These are phyloP conservation scores for Mionectes olivaceus DNA, from an alignment of 2,797 vertebrate genomes.

Conservation along the genomic window DNA sequence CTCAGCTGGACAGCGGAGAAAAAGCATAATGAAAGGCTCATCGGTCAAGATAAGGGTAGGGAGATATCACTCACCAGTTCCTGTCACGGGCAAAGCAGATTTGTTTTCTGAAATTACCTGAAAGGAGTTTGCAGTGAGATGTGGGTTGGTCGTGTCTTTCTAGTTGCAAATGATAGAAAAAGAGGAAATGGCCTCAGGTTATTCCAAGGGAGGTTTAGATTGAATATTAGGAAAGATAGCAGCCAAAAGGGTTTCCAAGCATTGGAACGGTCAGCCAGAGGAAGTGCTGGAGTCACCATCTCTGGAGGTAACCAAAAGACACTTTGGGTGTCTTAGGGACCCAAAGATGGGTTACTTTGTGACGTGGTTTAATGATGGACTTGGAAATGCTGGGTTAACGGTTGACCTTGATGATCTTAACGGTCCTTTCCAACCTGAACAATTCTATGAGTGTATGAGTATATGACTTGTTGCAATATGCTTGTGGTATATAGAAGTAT, in stretches of 20 bases:
- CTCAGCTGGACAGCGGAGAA: neutral
- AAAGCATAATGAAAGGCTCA: neutral
- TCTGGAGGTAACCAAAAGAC: rapidly evolving
- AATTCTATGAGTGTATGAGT: neutral
- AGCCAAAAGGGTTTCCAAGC: neutral
- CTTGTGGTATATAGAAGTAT: too few relatives aligned
- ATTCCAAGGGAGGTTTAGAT: neutral
- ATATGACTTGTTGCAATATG: neutral
- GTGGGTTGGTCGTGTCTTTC: rapidly evolving
- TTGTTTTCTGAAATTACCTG: neutral
- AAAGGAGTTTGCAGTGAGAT: neutral
- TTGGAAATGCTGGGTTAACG: neutral
- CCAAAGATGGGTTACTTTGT: neutral
- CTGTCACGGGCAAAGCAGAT: neutral
- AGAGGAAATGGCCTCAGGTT: neutral
- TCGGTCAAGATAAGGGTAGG: neutral
- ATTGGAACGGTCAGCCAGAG: neutral
- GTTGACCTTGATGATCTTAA: neutral
- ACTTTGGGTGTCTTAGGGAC: too few relatives aligned
- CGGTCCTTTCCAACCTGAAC: neutral
- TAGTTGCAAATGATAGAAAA: neutral
- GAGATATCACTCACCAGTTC: neutral
- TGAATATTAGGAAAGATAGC: neutral
- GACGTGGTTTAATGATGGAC: neutral
- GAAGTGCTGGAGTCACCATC: neutral